Conservation (phyloP, 1,140 invertebrate genomes). For the Ostrea denselamellosa region DNA sequence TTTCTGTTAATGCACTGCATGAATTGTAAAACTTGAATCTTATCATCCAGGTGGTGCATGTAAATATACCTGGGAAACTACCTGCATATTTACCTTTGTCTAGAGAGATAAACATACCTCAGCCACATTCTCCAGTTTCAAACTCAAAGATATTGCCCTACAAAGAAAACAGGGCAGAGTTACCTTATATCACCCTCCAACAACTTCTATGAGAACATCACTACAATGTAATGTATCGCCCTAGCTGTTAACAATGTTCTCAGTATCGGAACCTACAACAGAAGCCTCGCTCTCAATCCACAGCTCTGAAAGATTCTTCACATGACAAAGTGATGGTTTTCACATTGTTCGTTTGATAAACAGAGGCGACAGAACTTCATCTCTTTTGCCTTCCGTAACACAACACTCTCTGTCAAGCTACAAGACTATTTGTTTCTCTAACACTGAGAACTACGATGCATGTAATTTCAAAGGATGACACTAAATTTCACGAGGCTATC, state of each 20-base stretch:
- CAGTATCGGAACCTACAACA: background rate
- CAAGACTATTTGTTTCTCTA: conserved; percentile 16
- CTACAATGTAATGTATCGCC: background rate
- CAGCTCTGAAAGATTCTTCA: background rate
- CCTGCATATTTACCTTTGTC: conserved; percentile 9
- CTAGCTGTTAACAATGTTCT: background rate
- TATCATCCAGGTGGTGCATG: background rate
- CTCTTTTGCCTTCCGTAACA: background rate
- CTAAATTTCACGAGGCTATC: background rate
- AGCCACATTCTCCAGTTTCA: conserved; percentile 47
- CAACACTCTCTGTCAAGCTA: background rate
- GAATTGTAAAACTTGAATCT: background rate
- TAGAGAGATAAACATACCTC: conserved; percentile 45
- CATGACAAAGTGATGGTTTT: conserved; percentile 20
- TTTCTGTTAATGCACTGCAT: conserved; percentile 7
- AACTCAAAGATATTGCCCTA: conserved; percentile 51
- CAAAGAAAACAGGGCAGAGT: conserved; percentile 38
- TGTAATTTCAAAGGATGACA: background rate
- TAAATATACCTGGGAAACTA: background rate
- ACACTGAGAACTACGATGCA: background rate
- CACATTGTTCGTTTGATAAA: background rate
- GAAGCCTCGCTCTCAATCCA: background rate
- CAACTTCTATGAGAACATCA: background rate
- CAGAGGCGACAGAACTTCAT: background rate
- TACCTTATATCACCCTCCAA: background rate